A percentile compares a stretch with the other conserved stretches of the same genome.
phyloP scores from a whole-genome alignment of 2,888 invertebrate genomes.

The Hypomecis punctinalis region DNA sequence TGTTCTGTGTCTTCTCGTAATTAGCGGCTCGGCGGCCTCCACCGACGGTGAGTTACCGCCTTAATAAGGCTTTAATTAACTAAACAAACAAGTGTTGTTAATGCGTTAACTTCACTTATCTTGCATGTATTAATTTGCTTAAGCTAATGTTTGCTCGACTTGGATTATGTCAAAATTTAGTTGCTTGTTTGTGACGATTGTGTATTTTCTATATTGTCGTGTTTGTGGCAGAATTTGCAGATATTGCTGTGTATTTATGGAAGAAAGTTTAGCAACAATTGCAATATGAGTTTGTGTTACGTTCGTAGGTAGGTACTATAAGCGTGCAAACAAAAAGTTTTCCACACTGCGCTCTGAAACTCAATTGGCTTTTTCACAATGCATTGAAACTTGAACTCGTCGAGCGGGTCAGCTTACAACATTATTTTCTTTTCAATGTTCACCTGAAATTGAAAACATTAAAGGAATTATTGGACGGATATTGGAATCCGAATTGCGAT shows the following conservation, averaged over 20 bases:
- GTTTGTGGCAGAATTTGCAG: not conserved
- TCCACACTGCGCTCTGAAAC: constrained; percentile 14
- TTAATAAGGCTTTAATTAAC: constrained; percentile 30
- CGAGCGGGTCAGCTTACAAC: constrained; percentile 26
- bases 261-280: constrained; percentile 5
- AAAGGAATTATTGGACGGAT: not conserved
- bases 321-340: constrained; percentile 21
- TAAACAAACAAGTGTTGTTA: constrained; percentile 25
- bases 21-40: constrained; percentile 64
- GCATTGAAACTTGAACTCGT: constrained; percentile 24
- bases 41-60: constrained; percentile 72
- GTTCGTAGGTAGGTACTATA: constrained; percentile 3
- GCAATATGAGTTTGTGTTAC: constrained; percentile 16
- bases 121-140: constrained; percentile 22
- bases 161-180: constrained; percentile 6
- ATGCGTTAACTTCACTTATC: constrained; percentile 12
- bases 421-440: constrained; percentile 28
- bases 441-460: constrained; percentile 20
- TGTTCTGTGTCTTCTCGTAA: constrained; percentile 64
- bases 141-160: constrained; percentile 14
- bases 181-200: constrained; percentile 4
- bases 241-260: not conserved
- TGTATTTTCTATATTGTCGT: not conserved
- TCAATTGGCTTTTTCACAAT: constrained; percentile 30
- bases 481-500: not conserved